These are phyloP conservation scores for Sarcophaga caerulescens DNA, from an alignment of 2,888 invertebrate species.

Conservation along the genomic window DNA sequence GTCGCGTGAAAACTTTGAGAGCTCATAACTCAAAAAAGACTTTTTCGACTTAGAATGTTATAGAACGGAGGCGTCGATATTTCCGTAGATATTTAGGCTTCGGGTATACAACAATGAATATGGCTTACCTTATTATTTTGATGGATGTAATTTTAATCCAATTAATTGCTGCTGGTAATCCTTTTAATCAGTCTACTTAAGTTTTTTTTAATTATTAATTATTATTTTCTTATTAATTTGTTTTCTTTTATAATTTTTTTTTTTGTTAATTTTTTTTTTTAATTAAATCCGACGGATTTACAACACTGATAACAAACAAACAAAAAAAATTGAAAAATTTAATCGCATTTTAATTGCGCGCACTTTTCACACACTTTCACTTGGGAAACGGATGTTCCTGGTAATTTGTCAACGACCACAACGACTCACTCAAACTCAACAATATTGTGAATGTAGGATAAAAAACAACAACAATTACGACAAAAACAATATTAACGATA, in stretches of 20 bases:
- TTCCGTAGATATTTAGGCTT: too few species aligned
- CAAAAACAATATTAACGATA: not conserved
- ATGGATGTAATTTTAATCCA: not conserved
- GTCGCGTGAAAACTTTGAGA: too few species aligned
- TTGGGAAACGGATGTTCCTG: constrained; percentile 58
- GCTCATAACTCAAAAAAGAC: too few species aligned
- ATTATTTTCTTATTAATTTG: not conserved
- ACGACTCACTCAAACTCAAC: constrained; percentile 2
- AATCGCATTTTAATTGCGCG: constrained; percentile 60
- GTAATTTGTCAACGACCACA: constrained; percentile 65
- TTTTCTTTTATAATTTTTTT: too few species aligned
- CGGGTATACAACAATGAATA: not conserved
- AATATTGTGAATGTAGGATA: not conserved
- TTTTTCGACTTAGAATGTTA: too few species aligned
- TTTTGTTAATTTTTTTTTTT: too few species aligned
- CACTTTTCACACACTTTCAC: constrained; percentile 67
- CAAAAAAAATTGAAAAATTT: constrained; percentile 37
- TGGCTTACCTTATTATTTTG: not conserved
- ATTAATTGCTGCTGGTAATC: not conserved
- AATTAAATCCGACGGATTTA: constrained; percentile 33
- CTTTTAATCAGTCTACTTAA: not conserved
- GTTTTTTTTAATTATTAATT: not conserved
- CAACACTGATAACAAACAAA: not conserved
- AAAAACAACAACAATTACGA: not conserved
- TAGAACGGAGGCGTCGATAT: too few species aligned